Percentiles rank a stretch among this genome's conserved stretches.
These are phyloP conservation scores for Tachina lurida DNA, from an alignment of 2,888 invertebrate genomes.

Conservation along the genomic window DNA sequence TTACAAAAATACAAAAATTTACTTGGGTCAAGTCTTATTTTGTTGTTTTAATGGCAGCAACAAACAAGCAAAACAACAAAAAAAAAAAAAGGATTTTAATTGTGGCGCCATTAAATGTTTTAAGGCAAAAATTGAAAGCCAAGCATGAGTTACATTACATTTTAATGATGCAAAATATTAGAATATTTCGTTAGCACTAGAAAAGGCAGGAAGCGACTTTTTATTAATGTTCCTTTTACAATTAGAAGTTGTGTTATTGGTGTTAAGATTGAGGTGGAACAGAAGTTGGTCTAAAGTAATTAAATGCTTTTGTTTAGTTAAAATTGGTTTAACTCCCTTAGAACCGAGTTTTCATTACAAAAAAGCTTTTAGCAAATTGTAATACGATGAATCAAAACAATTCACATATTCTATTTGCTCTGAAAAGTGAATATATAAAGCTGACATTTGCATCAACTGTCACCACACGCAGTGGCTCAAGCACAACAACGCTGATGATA, in stretches of 20 bases:
- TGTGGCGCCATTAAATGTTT: constrained; percentile 72
- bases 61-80: not conserved
- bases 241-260: constrained; percentile 19
- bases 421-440: too few species aligned
- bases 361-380: not conserved
- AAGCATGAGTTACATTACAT: constrained; percentile 35
- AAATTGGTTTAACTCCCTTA: not conserved
- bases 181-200: constrained; percentile 43
- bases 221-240: constrained; percentile 63
- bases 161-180: constrained; percentile 62
- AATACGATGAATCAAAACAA: too few species aligned
- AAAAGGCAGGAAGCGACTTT: constrained; percentile 56
- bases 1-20: constrained; percentile 70
- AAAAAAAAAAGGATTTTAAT: constrained; percentile 76
- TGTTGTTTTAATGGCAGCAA: constrained; percentile 26
- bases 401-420: too few species aligned
- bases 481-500: too few species aligned
- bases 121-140: constrained; percentile 41
- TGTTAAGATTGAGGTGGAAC: not conserved
- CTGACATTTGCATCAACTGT: too few species aligned
- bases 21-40: constrained; percentile 49
- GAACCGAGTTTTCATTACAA: not conserved
- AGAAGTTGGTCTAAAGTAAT: constrained; percentile 15
- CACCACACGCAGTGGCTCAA: too few species aligned
- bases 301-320: constrained; percentile 20